Percentiles rank a stretch among this genome's conserved stretches.
Evolutionary conservation across 2,888 invertebrate genomes (phyloP).

Genomic region (Nomada fabriciana): DNA sequence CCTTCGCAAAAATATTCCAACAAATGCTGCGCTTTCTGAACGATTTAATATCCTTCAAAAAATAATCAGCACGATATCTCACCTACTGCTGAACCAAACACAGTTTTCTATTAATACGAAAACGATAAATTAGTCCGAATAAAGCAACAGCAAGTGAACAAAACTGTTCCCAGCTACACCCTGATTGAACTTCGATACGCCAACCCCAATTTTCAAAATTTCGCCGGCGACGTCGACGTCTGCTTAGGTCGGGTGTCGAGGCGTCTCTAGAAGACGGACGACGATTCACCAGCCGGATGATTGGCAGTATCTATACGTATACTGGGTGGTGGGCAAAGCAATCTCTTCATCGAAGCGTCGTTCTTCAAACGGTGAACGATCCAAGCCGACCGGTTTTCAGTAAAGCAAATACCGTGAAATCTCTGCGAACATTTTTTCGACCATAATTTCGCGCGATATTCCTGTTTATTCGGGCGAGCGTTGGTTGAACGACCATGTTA

Average conservation of each 20-base stretch:
- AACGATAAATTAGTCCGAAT: not conserved
- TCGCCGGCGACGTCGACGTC: slow-evolving; percentile 21
- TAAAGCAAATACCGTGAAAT: slow-evolving; percentile 59
- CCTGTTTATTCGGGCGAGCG: not conserved
- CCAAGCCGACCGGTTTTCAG: slow-evolving; percentile 70
- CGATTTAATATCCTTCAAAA: not conserved
- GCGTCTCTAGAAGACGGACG: slow-evolving; percentile 36
- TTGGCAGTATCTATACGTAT: slow-evolving; percentile 5
- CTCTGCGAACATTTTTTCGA: slow-evolving; percentile 8
- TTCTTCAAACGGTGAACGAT: slow-evolving; percentile 62
- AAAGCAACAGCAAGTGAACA: not conserved
- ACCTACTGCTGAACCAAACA: not conserved
- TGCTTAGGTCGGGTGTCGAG: slow-evolving; percentile 27
- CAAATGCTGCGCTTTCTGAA: too few species aligned
- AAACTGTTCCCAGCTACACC: not conserved
- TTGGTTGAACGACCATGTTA: not conserved
- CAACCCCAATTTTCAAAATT: too few species aligned
- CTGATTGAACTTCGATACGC: not conserved
- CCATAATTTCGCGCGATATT: slow-evolving; percentile 2
- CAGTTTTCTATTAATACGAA: not conserved
- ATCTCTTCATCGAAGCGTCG: slow-evolving; percentile 39
- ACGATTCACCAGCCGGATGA: slow-evolving; percentile 14
- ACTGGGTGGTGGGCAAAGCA: slow-evolving; percentile 33
- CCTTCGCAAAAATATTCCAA: too few species aligned
- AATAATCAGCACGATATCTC: too few species aligned